Evolutionary conservation across 2,797 vertebrate genomes (phyloP), one percentile per base, ranked within the genome.

Genomic region (Cynodonichthys magdalenae): DNA sequence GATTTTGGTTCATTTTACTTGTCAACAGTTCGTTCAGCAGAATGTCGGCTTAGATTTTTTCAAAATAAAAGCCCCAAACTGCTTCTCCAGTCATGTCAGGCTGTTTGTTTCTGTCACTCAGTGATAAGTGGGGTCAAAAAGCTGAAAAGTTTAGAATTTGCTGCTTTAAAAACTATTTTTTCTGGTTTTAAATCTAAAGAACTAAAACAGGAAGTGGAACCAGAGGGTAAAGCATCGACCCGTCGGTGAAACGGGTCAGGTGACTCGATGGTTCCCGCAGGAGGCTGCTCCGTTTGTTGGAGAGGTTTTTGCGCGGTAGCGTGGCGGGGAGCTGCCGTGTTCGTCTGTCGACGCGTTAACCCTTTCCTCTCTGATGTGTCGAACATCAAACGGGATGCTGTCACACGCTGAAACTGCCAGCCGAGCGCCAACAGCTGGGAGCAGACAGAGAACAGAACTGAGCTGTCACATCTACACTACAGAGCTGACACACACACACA

Each of bases 341-440:
- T 7, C 71, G 47, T 71, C 57, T 56, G 62, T 69, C 55, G 65
- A 1, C 29, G 71, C 55, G 63, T 86, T 87, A 83, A 87, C 86
- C 79, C 80, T 80, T 73, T 83, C 74, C 69, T 63, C 71, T 87
- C 76, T 81, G 75, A 86, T 84, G 80, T 74, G 68, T 79, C 77
- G 58, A 82, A 83, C 88, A 89, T 90, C 88, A 90, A 89, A 90
- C 83, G 71, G 60, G 59, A 18, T 50, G 57, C 81, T 79, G 61
- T 66, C 80, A 53, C 80, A 53, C 54, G 27, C 45, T 49, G 3
- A 69, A 65, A 77, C 55, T 39, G 64, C 27, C 45, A 73, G 54
- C 24, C 70, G 69, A 82, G 70, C 66, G 52, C 69, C 77, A 91
- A 88, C 92, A 92, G 89, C 90, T 91, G 90, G 81, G 81, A 74